Percentiles rank a stretch among this genome's conserved stretches.
These are phyloP conservation scores for Mus spicilegus DNA, from an alignment of 2,113 vertebrate species.

Conservation along the genomic window DNA sequence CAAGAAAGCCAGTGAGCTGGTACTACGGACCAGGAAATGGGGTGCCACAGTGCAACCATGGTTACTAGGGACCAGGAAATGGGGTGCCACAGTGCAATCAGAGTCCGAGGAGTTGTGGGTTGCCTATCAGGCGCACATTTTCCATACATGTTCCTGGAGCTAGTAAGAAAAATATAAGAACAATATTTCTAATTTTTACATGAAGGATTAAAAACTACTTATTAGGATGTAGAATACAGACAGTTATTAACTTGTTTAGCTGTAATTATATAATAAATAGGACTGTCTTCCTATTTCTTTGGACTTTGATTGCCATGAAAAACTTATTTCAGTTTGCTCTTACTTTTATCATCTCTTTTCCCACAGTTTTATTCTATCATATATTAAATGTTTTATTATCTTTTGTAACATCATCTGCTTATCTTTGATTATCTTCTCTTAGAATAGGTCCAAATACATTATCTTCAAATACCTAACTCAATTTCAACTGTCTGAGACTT, in stretches of 20 bases:
- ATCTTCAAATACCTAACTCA: background rate
- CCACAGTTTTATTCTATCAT: background rate
- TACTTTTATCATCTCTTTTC: background rate
- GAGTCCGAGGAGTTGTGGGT: background rate
- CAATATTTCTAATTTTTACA: background rate
- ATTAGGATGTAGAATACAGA: background rate
- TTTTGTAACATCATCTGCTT: background rate
- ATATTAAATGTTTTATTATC: background rate
- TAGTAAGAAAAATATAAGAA: background rate
- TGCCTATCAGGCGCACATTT: background rate
- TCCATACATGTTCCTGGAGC: no score
- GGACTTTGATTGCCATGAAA: background rate
- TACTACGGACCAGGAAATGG: background rate
- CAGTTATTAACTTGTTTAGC: background rate
- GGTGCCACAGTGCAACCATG: background rate
- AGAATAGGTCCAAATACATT: background rate
- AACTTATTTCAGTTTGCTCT: background rate
- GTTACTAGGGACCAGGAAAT: background rate
- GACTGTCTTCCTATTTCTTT: background rate
- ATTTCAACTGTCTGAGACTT: background rate
- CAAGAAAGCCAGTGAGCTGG: background rate
- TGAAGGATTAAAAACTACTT: background rate
- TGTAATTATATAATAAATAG: background rate
- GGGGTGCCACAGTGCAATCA: background rate
- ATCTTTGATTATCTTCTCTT: background rate